phyloP scores from a whole-genome alignment of 1,140 invertebrate genomes.

The Bombyx mandarina region DNA sequence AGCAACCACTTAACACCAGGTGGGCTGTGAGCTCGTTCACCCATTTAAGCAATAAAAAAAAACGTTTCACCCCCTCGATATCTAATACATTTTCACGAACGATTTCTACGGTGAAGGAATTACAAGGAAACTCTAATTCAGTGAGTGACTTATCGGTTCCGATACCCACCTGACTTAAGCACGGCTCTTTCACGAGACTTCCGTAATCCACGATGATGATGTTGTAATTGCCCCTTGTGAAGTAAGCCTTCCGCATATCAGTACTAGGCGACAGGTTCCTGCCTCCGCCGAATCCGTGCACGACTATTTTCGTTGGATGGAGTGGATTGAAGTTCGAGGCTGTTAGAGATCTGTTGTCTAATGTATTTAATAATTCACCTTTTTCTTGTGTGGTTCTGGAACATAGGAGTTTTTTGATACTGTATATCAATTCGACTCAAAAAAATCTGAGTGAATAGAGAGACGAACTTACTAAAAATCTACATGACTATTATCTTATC shows the following conservation, averaged over 20 bases:
- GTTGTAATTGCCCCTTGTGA: constrained; percentile 84
- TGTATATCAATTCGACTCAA: too few relatives aligned
- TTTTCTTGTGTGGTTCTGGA: constrained; percentile 80
- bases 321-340: constrained; percentile 80
- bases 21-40: too few relatives aligned
- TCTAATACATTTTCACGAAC: too few relatives aligned
- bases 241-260: constrained; percentile 86
- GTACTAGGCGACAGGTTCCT: constrained; percentile 84
- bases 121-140: too few relatives aligned
- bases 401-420: neutral
- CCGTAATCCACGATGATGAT: constrained; percentile 91
- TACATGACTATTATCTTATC: too few relatives aligned
- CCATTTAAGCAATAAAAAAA: too few relatives aligned
- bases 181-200: constrained; percentile 84
- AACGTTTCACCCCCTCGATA: too few relatives aligned
- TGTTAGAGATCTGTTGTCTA: constrained; percentile 77
- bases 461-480: too few relatives aligned
- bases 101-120: too few relatives aligned
- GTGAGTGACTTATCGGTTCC: too few relatives aligned
- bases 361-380: constrained; percentile 79
- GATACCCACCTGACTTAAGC: constrained; percentile 74
- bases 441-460: too few relatives aligned
- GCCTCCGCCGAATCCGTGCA: constrained; percentile 87
- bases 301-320: constrained; percentile 85
- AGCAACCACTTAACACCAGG: too few relatives aligned